Conservation (phyloP, 1,140 invertebrate species). For the Popillia japonica region DNA sequence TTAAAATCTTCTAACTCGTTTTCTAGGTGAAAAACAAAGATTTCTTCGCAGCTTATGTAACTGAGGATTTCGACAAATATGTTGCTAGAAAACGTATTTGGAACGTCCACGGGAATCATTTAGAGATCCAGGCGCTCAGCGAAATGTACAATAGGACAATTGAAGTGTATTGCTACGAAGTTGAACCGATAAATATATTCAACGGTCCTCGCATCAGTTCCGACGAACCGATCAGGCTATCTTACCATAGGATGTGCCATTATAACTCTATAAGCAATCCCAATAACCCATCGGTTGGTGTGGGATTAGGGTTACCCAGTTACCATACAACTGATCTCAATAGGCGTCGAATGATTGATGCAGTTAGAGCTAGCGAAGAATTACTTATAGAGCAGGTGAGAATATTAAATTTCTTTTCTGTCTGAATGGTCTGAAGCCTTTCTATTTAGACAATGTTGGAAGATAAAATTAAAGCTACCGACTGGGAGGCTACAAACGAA, state of each 20-base stretch:
- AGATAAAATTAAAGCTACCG: constrained; percentile 90
- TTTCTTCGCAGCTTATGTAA: constrained; percentile 93
- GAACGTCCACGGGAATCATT: constrained; percentile 90
- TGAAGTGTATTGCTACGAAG: constrained; percentile 90
- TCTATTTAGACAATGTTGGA: constrained; percentile 83
- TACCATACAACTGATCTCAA: constrained; percentile 83
- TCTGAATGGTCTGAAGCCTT: too few species aligned
- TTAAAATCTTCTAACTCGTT: too few species aligned
- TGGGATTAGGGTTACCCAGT: constrained; percentile 86
- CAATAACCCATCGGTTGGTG: constrained; percentile 84
- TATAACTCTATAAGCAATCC: constrained; percentile 94
- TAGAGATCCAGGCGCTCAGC: constrained; percentile 93
- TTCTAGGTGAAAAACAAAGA: constrained; percentile 82
- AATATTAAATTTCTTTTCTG: constrained; percentile 61
- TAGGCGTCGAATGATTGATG: constrained; percentile 79
- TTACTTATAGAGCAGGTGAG: constrained; percentile 79
- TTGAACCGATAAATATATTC: constrained; percentile 93
- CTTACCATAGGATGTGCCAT: constrained; percentile 89
- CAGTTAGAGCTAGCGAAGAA: constrained; percentile 83
- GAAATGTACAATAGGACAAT: constrained; percentile 94
- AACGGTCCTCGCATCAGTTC: constrained; percentile 73
- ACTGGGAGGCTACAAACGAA: constrained; percentile 94
- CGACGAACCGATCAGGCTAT: constrained; percentile 85
- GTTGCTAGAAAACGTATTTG: constrained; percentile 80
- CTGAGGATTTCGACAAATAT: constrained; percentile 90